These are phyloP conservation scores for Ganaspis sp. DNA, from an alignment of 1,140 invertebrate genomes.

Conservation along the genomic window DNA sequence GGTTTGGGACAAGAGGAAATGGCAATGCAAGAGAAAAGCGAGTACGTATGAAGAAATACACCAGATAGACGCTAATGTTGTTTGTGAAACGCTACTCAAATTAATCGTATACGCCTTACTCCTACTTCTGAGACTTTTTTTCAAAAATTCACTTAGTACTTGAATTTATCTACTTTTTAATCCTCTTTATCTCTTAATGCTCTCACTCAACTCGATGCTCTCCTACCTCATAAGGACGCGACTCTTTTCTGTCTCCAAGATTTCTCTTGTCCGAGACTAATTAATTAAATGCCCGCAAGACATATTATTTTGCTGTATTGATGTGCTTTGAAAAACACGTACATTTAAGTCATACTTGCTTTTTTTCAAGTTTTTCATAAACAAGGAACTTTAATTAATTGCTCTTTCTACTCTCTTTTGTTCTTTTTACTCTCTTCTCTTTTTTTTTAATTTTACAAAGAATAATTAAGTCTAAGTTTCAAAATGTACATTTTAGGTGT, in stretches of 20 bases:
- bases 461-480: too few species aligned
- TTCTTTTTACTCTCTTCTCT: too few species aligned
- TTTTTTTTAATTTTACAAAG: too few species aligned
- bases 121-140: neutral
- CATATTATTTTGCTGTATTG: too few species aligned
- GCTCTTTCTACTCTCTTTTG: too few species aligned
- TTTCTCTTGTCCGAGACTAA: neutral
- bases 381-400: too few species aligned
- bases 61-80: conserved; percentile 49
- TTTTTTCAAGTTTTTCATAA: too few species aligned
- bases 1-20: neutral
- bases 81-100: conserved; percentile 40
- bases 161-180: conserved; percentile 22
- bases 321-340: too few species aligned
- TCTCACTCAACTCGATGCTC: neutral
- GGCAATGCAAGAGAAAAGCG: conserved; percentile 30
- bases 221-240: conserved; percentile 13
- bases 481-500: too few species aligned
- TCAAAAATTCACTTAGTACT: neutral
- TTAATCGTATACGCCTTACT: conserved; percentile 36
- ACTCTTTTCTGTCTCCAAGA: conserved; percentile 13
- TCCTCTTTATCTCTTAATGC: conserved; percentile 19
- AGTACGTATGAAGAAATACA: conserved; percentile 31
- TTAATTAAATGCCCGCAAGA: neutral
- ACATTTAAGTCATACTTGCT: too few species aligned